Conservation (phyloP, 2,113 vertebrate genomes). For the Pardalotus punctatus region DNA sequence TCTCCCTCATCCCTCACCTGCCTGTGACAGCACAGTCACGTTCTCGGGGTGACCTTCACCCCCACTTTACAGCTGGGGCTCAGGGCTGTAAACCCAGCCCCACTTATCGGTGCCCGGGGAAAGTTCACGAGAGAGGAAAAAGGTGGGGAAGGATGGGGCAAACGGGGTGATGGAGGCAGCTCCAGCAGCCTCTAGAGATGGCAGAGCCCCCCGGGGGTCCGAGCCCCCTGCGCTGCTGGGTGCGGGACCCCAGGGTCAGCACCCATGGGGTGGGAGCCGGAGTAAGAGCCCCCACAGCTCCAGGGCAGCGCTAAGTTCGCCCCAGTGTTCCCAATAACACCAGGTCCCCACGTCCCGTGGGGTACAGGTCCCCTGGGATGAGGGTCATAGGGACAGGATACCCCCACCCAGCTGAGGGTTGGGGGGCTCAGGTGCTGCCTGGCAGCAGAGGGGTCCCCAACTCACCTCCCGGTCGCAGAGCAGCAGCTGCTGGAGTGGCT, state of each 20-base stretch:
- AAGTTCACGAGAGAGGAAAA: neutral
- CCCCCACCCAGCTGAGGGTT: neutral
- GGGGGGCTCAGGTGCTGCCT: neutral
- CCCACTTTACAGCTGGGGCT: neutral
- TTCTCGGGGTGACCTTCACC: conserved; percentile 15
- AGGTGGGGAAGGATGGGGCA: neutral
- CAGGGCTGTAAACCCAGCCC: conserved; percentile 47
- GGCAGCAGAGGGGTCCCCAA: neutral
- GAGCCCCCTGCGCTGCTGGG: neutral
- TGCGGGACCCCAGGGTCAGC: neutral
- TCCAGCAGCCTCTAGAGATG: neutral
- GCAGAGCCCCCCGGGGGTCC: rapidly evolving
- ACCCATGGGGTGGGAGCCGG: rapidly evolving
- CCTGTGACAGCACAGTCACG: neutral
- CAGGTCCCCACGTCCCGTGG: rapidly evolving
- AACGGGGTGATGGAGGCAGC: rapidly evolving
- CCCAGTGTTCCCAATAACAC: rapidly evolving
- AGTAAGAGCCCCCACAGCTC: neutral
- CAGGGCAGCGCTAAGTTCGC: neutral
- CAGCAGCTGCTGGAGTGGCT: neutral
- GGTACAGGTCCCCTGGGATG: too few relatives aligned
- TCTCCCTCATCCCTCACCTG: neutral
- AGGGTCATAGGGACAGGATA: neutral
- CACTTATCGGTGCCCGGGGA: neutral
- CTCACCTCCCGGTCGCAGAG: neutral